Evolutionary conservation across 2,113 vertebrate species (phyloP), one percentile per base, ranked within the genome.

Genomic region (Spilogale gracilis): DNA sequence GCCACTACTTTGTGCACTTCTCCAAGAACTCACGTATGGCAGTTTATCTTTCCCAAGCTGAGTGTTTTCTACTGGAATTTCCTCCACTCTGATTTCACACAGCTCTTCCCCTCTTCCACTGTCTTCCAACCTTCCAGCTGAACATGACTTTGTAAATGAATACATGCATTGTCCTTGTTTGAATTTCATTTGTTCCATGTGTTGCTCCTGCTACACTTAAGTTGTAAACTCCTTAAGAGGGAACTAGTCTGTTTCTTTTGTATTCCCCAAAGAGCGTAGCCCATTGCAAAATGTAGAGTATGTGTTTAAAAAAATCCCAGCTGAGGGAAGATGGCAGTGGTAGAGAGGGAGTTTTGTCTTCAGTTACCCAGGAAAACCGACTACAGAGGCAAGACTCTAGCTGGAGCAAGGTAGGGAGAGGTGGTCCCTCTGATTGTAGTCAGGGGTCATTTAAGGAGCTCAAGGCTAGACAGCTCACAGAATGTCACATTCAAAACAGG

Each of bases 401-500:
- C 25, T 58, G 74, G 30, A 63, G 67, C 16, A 52, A 0, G 1
- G 32, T 84, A 90, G 74, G 54, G 21, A 14, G 63, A 74, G 0
- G 0, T 9, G 13, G 63, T 87, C 63, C 60, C 67, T 65, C 21
- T 48, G 23, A 80, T 25, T 30, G 17, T 82, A 58, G 87, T 52
- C 1, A 83, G 58, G 60, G 89, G 25, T 69, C 81, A 93, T 23
- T 60, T 18, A 95, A 94, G 74, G 86, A 91, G 76, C 78, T 43
- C 8, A 5, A 16, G 76, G 67, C 73, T 73, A 74, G 27, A 83
- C 13, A 17, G 69, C 91, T 83, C 48, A 88, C 9, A 89, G 63
- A 92, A 60, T 3, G 43, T 56, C 8, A 76, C 38, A 30, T n/a
- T 86, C 18, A 43, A 67, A 89, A 56, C 50, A 52, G 69, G 25